Evolutionary conservation across 2,888 invertebrate species (phyloP), one percentile per base, ranked within the genome.

Genomic region (Zaprionus bogoriensis): DNA sequence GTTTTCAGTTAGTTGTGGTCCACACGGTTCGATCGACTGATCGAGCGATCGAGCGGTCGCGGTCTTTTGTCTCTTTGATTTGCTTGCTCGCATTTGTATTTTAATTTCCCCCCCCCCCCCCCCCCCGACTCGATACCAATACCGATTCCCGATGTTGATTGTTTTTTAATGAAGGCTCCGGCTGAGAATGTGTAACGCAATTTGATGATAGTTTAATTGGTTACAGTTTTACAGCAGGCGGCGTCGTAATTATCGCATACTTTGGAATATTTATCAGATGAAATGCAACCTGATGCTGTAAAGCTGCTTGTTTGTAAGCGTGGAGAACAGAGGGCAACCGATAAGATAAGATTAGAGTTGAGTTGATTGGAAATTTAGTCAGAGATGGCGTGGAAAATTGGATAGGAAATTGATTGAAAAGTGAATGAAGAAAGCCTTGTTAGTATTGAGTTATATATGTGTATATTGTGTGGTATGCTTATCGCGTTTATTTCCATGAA

Each of bases 201-300:
- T 80, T 80, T 80, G 63, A 81, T 84, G 73, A 75, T 70, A n/a
- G n/a, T 84, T 84, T 80, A 81, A 84, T 84, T 77, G 81, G 75
- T 59, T 70, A 75, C 73, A 73, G 73, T 50, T 65, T 69, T 41
- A 36, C 32, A 41, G 76, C 60, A 71, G 73, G 69, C 80, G 59
- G 54, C 39, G 65, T 76, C 39, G 65, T 76, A 76, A 76, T 79
- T 76, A 82, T 82, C 48, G 51, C 23, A 58, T 68, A 54, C 38
- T 67, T 53, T 55, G 44, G 39, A 53, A 39, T 58, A 46, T 60
- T 60, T 67, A 58, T 54, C 61, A 48, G 12, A 32, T 32, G n/a
- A 53, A 30, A 22, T 51, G 38, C 25, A 60, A 52, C 44, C 42
- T 67, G 57, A 58, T 46, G 41, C 54, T 45, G 54, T 45, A 39